Percentiles rank a stretch among this genome's conserved stretches.
Conservation (phyloP, 2,888 invertebrate species). For the Spodoptera picta region DNA sequence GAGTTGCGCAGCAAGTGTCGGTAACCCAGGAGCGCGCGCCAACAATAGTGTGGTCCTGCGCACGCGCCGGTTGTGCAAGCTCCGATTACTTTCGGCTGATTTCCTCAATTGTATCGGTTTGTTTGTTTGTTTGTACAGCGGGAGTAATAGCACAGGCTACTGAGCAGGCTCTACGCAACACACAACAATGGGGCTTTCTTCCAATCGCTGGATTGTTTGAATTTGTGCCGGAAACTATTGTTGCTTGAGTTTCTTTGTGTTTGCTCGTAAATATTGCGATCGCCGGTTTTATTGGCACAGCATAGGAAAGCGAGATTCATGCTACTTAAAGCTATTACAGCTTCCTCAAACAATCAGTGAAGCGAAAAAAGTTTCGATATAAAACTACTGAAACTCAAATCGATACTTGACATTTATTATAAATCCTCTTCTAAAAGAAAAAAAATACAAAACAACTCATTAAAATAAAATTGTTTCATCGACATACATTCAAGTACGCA, state of each 20-base stretch:
- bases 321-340: no score
- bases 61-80: constrained; percentile 57
- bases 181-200: constrained; percentile 52
- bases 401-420: no score
- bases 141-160: constrained; percentile 19
- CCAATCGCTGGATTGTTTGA: constrained; percentile 31
- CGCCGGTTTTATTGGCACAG: background rate
- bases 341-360: no score
- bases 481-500: constrained; percentile 21
- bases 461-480: constrained; percentile 25
- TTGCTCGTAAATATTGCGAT: background rate
- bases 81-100: constrained; percentile 55
- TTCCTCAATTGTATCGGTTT: constrained; percentile 40
- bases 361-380: no score
- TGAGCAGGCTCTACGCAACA: constrained; percentile 13
- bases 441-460: background rate
- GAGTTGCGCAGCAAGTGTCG: background rate
- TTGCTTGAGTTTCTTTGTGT: constrained; percentile 23
- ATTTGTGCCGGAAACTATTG: constrained; percentile 34
- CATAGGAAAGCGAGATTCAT: no score
- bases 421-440: no score
- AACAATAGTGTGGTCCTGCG: constrained; percentile 57
- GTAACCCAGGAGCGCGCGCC: constrained; percentile 18
- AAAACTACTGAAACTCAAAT: no score
- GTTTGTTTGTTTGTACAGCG: constrained; percentile 51